A percentile compares a stretch with the other conserved stretches of the same genome.
Conservation (phyloP, 2,797 vertebrate species). For the Podargus strigoides region DNA sequence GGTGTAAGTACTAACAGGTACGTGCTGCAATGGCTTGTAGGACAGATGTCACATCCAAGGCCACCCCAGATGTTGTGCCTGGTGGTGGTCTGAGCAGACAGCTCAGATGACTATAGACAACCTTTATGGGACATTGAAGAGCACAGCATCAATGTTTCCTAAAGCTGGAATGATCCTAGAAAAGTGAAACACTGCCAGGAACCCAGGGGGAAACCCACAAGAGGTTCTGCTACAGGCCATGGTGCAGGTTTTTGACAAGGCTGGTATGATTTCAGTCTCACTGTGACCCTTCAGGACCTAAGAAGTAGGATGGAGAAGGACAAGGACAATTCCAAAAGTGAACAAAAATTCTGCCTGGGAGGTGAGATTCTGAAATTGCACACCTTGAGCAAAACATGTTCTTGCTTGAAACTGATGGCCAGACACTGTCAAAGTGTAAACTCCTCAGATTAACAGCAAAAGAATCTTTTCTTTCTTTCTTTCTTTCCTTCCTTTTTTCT, state of each 20-base stretch:
- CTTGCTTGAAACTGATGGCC: not conserved
- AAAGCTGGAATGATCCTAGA: not conserved
- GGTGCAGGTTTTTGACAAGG: not conserved
- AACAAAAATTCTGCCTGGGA: not conserved
- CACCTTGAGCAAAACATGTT: not conserved
- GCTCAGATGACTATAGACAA: not conserved
- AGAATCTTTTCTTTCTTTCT: not conserved
- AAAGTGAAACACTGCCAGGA: not conserved
- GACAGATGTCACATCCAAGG: not conserved
- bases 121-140: not conserved
- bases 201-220: not conserved
- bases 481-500: not conserved
- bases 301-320: not conserved
- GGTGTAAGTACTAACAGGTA: not conserved
- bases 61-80: not conserved
- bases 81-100: not conserved
- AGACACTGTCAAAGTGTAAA: not conserved
- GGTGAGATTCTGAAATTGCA: not conserved
- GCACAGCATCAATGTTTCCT: not conserved
- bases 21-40: not conserved
- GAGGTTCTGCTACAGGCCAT: not conserved
- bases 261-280: not conserved
- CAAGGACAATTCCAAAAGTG: not conserved
- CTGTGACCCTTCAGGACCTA: not conserved
- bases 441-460: not conserved